These are phyloP conservation scores for Chauna torquata DNA, from an alignment of 2,113 vertebrate genomes.

Conservation along the genomic window DNA sequence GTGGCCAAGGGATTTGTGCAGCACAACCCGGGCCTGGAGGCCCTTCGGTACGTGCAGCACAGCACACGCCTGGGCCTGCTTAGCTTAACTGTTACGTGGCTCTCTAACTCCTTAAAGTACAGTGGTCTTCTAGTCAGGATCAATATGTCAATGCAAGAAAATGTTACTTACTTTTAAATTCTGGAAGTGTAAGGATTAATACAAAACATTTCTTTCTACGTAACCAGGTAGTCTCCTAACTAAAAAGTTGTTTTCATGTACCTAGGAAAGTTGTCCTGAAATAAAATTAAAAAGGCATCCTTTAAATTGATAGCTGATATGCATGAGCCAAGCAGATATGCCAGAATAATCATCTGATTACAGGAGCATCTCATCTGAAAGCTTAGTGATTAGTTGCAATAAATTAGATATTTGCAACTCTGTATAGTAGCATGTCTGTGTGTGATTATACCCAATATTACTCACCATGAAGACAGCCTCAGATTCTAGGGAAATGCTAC, in stretches of 20 bases:
- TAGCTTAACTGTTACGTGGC: background rate
- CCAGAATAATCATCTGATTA: background rate
- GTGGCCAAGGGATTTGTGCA: no score
- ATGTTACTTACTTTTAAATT: background rate
- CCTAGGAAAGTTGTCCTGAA: background rate
- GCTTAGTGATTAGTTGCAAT: background rate
- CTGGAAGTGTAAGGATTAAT: background rate
- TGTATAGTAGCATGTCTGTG: background rate
- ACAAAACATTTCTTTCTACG: background rate
- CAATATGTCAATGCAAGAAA: background rate
- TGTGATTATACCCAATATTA: background rate
- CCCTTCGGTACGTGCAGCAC: fast-evolving
- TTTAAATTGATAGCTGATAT: background rate
- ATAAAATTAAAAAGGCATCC: background rate
- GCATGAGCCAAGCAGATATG: background rate
- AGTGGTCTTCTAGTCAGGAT: no score
- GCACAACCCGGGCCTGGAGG: background rate
- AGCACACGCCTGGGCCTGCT: background rate
- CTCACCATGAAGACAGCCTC: background rate
- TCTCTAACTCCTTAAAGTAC: background rate
- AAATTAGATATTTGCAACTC: background rate
- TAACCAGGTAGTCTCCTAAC: background rate
- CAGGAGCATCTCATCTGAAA: background rate
- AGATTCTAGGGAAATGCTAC: background rate
- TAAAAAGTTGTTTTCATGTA: background rate